Conservation (phyloP, 2,797 vertebrate genomes). For the Bradypus variegatus region DNA sequence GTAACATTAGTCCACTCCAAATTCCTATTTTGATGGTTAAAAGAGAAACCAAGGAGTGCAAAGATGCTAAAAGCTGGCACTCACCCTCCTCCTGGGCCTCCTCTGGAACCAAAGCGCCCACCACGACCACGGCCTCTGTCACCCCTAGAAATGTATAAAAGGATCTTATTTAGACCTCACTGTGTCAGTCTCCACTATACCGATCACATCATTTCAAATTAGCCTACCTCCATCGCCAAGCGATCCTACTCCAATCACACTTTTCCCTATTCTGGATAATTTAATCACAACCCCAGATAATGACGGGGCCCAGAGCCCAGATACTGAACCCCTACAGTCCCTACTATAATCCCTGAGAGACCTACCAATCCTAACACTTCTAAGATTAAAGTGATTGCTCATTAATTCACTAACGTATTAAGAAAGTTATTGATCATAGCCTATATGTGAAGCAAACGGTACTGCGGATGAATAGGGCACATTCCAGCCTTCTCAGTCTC, state of each 20-base stretch:
- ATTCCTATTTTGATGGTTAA: not conserved
- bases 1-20: not conserved
- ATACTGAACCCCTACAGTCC: not conserved
- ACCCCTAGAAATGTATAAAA: slow-evolving; percentile 76
- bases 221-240: not conserved
- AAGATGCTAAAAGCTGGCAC: slow-evolving; percentile 41
- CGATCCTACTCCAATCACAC: not conserved
- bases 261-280: not conserved
- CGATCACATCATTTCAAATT: not conserved
- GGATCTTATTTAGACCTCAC: not conserved
- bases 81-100: slow-evolving; percentile 90
- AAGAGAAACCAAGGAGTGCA: not conserved
- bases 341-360: not conserved
- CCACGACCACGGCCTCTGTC: slow-evolving; percentile 93
- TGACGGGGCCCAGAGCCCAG: not conserved
- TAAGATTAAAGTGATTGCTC: not conserved
- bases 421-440: not conserved
- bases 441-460: not conserved
- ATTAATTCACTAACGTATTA: not conserved
- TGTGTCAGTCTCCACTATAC: not conserved
- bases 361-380: not conserved
- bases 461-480: not conserved
- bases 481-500: not conserved
- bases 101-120: slow-evolving; percentile 90
- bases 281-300: not conserved